These are phyloP conservation scores for Drosophila kanapiae DNA, from an alignment of 1,140 invertebrate species.

Conservation along the genomic window DNA sequence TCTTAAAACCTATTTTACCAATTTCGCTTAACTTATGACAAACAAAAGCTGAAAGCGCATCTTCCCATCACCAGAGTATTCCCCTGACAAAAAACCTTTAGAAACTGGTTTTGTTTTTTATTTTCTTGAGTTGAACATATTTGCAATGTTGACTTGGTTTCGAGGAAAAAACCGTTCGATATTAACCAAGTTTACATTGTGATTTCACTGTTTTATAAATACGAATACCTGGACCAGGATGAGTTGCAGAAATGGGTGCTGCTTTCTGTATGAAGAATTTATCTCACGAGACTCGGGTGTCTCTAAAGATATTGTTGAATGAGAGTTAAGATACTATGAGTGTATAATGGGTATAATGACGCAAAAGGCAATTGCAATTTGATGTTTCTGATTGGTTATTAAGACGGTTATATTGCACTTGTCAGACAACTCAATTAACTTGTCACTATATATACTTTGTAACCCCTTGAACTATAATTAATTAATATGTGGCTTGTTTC, in stretches of 20 bases:
- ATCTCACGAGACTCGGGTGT: not conserved
- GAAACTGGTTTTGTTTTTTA: constrained; percentile 43
- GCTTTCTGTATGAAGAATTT: constrained; percentile 1
- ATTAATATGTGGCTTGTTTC: not conserved
- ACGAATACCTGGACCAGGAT: constrained; percentile 12
- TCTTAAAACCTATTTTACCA: accelerated
- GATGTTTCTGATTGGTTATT: not conserved
- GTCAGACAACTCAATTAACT: constrained; percentile 7
- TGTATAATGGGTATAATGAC: not conserved
- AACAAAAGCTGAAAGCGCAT: not conserved
- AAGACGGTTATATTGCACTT: constrained; percentile 1
- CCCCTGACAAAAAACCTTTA: constrained; percentile 17
- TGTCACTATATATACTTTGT: not conserved
- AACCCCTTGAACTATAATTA: not conserved
- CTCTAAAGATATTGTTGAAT: not conserved
- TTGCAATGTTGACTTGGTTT: constrained; percentile 51
- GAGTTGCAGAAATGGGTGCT: constrained; percentile 26
- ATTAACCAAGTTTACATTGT: constrained; percentile 35
- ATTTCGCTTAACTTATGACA: not conserved
- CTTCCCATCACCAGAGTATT: constrained; percentile 23
- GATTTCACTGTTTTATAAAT: constrained; percentile 49
- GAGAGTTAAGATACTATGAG: not conserved
- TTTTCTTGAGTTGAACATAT: constrained; percentile 29
- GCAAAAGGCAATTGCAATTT: not conserved
- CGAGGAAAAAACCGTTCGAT: constrained; percentile 43